Conservation (phyloP, 2,888 invertebrate genomes). For the Anagyrus pseudococci region DNA sequence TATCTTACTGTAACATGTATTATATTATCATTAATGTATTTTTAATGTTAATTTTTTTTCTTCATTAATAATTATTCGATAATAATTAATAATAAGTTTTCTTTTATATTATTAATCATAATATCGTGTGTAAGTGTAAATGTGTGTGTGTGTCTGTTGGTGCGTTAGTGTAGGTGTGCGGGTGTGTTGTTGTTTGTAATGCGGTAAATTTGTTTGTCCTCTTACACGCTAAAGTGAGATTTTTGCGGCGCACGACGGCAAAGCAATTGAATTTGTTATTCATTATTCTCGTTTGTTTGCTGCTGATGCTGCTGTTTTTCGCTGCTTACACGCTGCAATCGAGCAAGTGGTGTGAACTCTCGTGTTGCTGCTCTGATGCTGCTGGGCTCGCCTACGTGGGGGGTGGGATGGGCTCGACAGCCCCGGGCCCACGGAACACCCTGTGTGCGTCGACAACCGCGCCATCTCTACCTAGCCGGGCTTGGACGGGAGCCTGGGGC, state of each 20-base stretch:
- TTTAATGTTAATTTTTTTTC: slow-evolving; percentile 53
- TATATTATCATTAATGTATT: slow-evolving; percentile 59
- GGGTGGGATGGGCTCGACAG: slow-evolving; percentile 20
- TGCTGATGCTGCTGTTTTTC: not conserved
- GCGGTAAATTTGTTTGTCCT: no score
- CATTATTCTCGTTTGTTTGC: slow-evolving; percentile 38
- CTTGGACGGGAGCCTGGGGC: no score
- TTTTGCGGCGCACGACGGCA: slow-evolving; percentile 62
- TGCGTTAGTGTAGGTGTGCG: no score
- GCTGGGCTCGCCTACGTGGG: slow-evolving; percentile 51
- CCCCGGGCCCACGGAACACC: slow-evolving; percentile 59
- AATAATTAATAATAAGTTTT: slow-evolving; percentile 56
- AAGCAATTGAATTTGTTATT: slow-evolving; percentile 53
- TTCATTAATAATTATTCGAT: slow-evolving; percentile 59
- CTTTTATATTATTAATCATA: slow-evolving; percentile 28
- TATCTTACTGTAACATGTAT: slow-evolving; percentile 62
- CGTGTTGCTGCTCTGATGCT: no score
- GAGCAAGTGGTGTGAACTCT: no score
- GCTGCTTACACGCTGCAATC: no score
- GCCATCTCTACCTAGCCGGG: slow-evolving; percentile 34
- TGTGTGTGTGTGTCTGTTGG: no score
- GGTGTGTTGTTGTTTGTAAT: no score
- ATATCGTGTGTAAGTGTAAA: slow-evolving; percentile 42
- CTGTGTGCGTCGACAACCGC: slow-evolving; percentile 54
- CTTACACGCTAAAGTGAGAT: slow-evolving; percentile 60